These are phyloP conservation scores for Diplosoma virens DNA, from an alignment of 23 tunicate genomes.

Conservation along the genomic window DNA sequence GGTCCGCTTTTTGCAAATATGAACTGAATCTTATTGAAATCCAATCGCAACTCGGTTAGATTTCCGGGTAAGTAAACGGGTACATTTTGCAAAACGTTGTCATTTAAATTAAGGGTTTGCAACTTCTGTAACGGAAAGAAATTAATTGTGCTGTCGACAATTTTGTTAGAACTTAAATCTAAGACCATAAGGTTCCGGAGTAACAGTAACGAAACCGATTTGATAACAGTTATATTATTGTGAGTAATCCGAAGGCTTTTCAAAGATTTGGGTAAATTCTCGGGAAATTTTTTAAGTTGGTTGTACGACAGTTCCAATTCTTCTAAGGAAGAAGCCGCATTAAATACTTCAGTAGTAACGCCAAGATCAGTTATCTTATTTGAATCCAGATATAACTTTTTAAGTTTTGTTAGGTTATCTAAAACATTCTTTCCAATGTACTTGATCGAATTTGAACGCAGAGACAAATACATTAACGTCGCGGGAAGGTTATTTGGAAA, in stretches of 20 bases:
- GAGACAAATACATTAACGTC: conserved; percentile 22
- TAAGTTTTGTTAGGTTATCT: conserved; percentile 20
- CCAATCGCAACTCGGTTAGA: conserved; percentile 31
- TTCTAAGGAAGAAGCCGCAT: conserved; percentile 3
- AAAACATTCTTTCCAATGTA: conserved; percentile 45
- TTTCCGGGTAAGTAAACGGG: conserved; percentile 45
- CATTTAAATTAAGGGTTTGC: conserved; percentile 29
- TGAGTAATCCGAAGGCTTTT: conserved; percentile 18
- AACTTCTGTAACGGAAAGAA: conserved; percentile 2
- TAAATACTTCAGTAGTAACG: conserved; percentile 11
- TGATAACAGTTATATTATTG: conserved; percentile 20
- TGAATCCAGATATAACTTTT: conserved; percentile 25
- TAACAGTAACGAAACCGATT: background rate
- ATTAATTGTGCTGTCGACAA: background rate
- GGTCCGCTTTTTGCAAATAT: background rate
- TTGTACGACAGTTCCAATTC: conserved; percentile 36
- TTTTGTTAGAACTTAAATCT: conserved; percentile 39
- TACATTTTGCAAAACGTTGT: conserved; percentile 35
- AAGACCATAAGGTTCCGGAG: conserved; percentile 15
- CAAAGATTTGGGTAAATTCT: conserved; percentile 29
- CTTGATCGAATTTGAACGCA: conserved; percentile 38
- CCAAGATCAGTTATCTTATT: conserved; percentile 60
- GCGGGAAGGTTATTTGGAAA: conserved; percentile 49
- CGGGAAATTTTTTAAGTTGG: conserved; percentile 33
- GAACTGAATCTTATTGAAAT: conserved; percentile 48